Evolutionary conservation across 2,113 vertebrate genomes (phyloP).

Genomic region (Daubentonia madagascariensis): DNA sequence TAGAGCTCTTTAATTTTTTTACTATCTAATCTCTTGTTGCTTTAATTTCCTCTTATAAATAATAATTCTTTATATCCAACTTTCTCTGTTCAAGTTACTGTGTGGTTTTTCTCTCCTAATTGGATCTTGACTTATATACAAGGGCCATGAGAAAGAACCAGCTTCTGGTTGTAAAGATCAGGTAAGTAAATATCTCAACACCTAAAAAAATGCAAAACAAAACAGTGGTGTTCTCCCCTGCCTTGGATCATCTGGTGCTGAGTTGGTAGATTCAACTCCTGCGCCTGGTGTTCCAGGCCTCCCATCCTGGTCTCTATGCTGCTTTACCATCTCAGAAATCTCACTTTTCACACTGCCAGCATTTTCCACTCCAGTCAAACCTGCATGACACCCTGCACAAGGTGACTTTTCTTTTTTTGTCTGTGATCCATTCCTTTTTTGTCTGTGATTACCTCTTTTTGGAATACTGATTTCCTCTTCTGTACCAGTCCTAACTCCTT

Average conservation of each 20-base stretch:
- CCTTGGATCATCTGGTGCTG: background rate
- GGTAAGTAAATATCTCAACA: background rate
- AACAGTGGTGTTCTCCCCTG: background rate
- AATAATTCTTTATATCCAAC: constrained; percentile 27
- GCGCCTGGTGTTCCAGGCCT: background rate
- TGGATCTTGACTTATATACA: background rate
- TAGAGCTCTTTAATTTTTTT: background rate
- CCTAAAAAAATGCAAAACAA: background rate
- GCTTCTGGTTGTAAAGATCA: background rate
- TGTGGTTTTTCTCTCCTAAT: background rate
- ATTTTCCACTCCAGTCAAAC: background rate
- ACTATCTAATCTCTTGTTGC: background rate
- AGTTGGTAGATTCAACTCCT: background rate
- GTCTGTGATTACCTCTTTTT: background rate
- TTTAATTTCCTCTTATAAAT: background rate
- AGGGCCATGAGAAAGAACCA: background rate
- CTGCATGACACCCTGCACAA: background rate
- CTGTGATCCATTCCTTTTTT: background rate
- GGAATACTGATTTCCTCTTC: background rate
- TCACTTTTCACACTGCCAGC: background rate
- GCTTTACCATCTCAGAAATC: background rate
- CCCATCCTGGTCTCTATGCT: background rate
- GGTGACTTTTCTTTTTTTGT: background rate
- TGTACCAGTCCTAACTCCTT: background rate
- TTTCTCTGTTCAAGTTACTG: background rate